These are phyloP conservation scores for Homarus americanus DNA, from an alignment of 1,140 invertebrate species.

Conservation along the genomic window DNA sequence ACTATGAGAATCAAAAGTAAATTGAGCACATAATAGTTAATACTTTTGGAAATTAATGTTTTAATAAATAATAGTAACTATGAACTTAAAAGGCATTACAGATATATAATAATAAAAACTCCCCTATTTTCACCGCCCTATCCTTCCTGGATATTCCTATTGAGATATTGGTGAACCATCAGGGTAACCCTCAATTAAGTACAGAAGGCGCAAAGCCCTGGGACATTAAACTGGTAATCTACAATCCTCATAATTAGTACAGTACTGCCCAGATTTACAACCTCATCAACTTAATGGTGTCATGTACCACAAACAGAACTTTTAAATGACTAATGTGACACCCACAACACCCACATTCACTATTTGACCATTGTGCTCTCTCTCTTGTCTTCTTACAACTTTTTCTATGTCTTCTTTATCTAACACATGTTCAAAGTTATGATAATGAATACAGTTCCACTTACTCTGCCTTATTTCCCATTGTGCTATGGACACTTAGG, in stretches of 20 bases:
- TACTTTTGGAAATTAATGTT: constrained; percentile 27
- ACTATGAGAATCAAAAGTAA: constrained; percentile 66
- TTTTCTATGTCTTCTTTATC: neutral
- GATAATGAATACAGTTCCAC: constrained; percentile 26
- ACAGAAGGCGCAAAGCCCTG: constrained; percentile 36
- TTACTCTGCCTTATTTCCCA: constrained; percentile 57
- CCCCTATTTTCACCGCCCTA: constrained; percentile 1
- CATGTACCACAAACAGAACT: constrained; percentile 19
- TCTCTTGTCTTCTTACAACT: constrained; percentile 3
- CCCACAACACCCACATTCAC: constrained; percentile 12
- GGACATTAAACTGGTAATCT: neutral
- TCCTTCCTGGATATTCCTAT: neutral
- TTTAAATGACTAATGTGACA: constrained; percentile 32
- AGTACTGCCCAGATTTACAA: constrained; percentile 35
- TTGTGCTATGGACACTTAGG: constrained; percentile 64
- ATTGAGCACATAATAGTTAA: constrained; percentile 45
- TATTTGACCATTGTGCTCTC: constrained; percentile 13
- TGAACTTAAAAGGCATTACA: neutral
- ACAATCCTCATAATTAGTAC: neutral
- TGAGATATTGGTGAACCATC: neutral
- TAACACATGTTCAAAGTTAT: constrained; percentile 3
- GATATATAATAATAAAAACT: neutral
- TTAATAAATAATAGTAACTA: too few species aligned
- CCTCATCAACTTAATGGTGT: constrained; percentile 31
- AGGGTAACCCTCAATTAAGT: constrained; percentile 1